phyloP scores from a whole-genome alignment of 2,797 vertebrate species.

The Betta splendens region DNA sequence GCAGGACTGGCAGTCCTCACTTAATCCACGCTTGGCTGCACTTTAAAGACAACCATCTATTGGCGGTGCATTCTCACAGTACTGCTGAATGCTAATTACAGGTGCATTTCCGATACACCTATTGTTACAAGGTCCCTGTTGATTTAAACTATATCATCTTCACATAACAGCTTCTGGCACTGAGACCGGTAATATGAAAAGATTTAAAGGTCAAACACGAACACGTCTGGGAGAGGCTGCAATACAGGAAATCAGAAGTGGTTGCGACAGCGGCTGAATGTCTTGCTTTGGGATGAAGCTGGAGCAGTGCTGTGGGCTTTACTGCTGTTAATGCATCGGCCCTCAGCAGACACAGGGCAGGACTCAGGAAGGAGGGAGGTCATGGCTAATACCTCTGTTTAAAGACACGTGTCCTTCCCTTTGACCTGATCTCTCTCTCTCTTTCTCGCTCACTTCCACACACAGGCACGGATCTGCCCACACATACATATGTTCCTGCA shows the following conservation, averaged over 20 bases:
- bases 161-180: conserved; percentile 42
- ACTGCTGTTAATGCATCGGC: conserved; percentile 55
- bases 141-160: conserved; percentile 40
- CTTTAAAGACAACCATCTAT: conserved; percentile 54
- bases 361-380: conserved; percentile 75
- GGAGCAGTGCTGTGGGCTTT: conserved; percentile 22
- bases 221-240: conserved; percentile 18
- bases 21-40: conserved; percentile 53
- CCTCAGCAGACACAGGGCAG: conserved; percentile 58
- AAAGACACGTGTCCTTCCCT: conserved; percentile 72
- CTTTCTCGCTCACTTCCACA: conserved; percentile 22
- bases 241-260: conserved; percentile 10
- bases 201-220: conserved; percentile 44
- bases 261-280: conserved; percentile 4
- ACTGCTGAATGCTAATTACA: conserved; percentile 42
- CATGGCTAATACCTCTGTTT: conserved; percentile 81
- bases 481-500: conserved; percentile 28
- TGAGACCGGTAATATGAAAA: neutral
- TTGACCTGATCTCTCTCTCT: conserved; percentile 62
- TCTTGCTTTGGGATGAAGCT: conserved; percentile 3
- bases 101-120: conserved; percentile 41
- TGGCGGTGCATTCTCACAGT: conserved; percentile 51
- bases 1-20: conserved; percentile 54
- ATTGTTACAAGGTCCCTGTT: conserved; percentile 56
- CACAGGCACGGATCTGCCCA: conserved; percentile 23